Evolutionary conservation across 2,888 invertebrate species (phyloP).

Genomic region (Dicranocentrus wangi): DNA sequence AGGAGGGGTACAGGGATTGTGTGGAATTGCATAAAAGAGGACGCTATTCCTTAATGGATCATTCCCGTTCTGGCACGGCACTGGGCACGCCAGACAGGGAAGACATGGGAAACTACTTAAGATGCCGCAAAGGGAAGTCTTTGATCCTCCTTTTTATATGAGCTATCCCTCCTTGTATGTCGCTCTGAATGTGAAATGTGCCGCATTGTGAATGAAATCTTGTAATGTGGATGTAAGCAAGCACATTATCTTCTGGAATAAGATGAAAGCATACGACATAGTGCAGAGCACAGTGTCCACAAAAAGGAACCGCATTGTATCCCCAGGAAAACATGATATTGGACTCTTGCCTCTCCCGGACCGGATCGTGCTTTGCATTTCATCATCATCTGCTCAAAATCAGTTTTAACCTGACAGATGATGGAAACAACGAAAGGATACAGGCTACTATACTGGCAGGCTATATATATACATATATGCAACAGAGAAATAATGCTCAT

Average conservation of each 20-base stretch:
- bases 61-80: neutral
- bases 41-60: neutral
- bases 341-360: neutral
- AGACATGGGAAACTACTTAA: slow-evolving; percentile 38
- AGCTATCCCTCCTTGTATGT: neutral
- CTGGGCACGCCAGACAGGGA: neutral
- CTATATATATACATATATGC: no score
- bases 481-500: no score
- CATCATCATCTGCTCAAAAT: no score
- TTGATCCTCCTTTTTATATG: slow-evolving; percentile 37
- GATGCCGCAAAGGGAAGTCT: slow-evolving; percentile 35
- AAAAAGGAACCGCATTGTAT: slow-evolving; percentile 1
- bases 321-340: neutral
- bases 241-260: no score
- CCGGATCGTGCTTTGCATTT: slow-evolving; percentile 1
- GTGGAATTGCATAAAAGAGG: neutral
- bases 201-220: no score
- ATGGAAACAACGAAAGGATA: neutral
- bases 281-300: slow-evolving; percentile 1
- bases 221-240: no score
- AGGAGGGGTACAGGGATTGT: no score
- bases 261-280: no score
- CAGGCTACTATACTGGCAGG: no score
- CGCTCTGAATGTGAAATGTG: no score
- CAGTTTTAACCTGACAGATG: neutral